These are phyloP conservation scores for Gambusia holbrooki DNA, from an alignment of 2,113 vertebrate species.

Conservation along the genomic window DNA sequence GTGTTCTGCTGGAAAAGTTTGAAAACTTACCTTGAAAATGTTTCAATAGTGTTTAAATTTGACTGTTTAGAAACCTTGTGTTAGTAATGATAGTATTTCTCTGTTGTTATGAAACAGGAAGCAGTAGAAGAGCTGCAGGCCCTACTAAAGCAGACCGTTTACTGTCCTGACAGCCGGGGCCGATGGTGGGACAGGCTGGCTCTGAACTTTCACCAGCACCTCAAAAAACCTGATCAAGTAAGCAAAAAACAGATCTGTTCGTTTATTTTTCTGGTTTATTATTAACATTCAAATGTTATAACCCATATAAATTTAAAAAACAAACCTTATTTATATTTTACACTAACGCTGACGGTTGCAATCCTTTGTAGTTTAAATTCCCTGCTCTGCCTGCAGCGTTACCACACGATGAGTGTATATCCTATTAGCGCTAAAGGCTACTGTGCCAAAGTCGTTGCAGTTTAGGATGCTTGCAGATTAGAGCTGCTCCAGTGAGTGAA, in stretches of 20 bases:
- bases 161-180: slow-evolving; percentile 91
- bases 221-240: slow-evolving; percentile 87
- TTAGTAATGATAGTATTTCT: background rate
- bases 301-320: background rate
- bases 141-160: slow-evolving; percentile 86
- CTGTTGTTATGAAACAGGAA: slow-evolving; percentile 77
- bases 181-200: slow-evolving; percentile 97
- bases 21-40: no score
- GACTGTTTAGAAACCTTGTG: no score
- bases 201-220: slow-evolving; percentile 93
- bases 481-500: background rate
- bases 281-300: background rate
- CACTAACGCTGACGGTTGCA: background rate
- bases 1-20: no score
- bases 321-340: no score
- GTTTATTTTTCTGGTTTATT: background rate
- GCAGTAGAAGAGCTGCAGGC: slow-evolving; percentile 84
- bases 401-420: background rate
- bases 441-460: background rate
- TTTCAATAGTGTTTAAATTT: no score
- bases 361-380: background rate
- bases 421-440: background rate
- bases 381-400: background rate
- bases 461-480: background rate
- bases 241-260: slow-evolving; percentile 1